Base-by-base conservation (phyloP, 2,113 vertebrate genomes). In the Tauraco erythrolophus region DNA sequence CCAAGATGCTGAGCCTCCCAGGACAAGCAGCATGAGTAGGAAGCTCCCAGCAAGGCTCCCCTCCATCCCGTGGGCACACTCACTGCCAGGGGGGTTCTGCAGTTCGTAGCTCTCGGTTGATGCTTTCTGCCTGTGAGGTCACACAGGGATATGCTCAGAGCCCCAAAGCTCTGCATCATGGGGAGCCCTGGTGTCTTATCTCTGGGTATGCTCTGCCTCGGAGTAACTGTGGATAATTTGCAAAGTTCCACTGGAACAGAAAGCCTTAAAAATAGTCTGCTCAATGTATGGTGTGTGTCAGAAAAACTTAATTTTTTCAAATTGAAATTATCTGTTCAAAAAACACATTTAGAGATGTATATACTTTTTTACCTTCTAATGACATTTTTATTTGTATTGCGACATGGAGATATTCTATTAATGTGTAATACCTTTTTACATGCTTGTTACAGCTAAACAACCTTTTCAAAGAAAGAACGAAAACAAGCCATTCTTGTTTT, bases 61-160 rank as follows among this genome's bases (percentile, higher is more conserved):
- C n/a, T 61, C 24, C 10, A 2, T 17, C 41, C 27, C 9, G 12
- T 5, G 23, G 54, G 14, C 27, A 28, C 11, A 5, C n/a, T 35
- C 22, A 6, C 16, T 27, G 37, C 62, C 46, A 18, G 10, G 7
- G 25, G 18, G 7, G 14, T 62, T 19, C 4, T 53, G 24, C 25
- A 0, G 2, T 39, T 27, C 0, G 0, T 11, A 62, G 45, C 19
- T 30, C 37, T 53, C 11, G 2, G 0, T 25, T 1, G 18, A 19
- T 37, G 56, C 28, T 41, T 35, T 69, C n/a, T 27, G 14, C 9
- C 16, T 1, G 0, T 25, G 27, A 7, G 25, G 16, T 76, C 35
- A 27, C 0, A 0, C 3, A 2, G 8, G 28, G 74, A 28, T 16
- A 45, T 1, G 1, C 31, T 81, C 50, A 27, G 45, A 82, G 28